Conservation (phyloP, 35 echinoderm and acorn worm species). For the Eucidaris tribuloides region DNA sequence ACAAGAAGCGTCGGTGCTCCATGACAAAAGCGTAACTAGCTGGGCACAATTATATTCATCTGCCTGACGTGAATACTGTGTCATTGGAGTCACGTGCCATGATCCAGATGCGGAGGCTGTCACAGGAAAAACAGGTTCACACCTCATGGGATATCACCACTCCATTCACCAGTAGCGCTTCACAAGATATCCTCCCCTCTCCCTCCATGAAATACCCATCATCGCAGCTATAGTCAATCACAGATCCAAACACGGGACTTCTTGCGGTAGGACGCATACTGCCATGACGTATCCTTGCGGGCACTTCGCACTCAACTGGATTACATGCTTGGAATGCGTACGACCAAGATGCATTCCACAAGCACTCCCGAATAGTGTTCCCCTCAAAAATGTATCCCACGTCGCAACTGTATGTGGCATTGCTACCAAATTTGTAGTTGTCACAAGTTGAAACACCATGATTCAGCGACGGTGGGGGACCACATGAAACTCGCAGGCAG, state of each 20-base stretch:
- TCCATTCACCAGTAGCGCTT: constrained; percentile 45
- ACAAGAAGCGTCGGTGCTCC: constrained; percentile 13
- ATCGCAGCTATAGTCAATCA: constrained; percentile 5
- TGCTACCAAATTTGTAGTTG: constrained; percentile 22
- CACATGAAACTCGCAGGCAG: constrained; percentile 43
- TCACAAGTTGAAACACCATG: neutral
- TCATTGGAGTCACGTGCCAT: neutral
- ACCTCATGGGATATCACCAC: constrained; percentile 1
- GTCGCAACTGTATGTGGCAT: constrained; percentile 40
- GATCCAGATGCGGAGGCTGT: constrained; percentile 24
- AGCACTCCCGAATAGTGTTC: neutral
- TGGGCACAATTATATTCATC: no score
- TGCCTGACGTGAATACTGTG: no score
- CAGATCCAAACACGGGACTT: neutral
- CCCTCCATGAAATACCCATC: constrained; percentile 26
- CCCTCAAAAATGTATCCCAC: constrained; percentile 47
- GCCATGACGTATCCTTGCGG: neutral
- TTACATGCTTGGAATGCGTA: neutral
- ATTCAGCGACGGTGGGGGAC: constrained; percentile 1
- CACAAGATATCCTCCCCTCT: neutral
- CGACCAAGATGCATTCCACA: constrained; percentile 2
- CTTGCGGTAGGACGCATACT: no score
- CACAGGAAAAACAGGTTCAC: constrained; percentile 60
- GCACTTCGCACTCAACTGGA: neutral
- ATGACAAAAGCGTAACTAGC: constrained; percentile 10